phyloP scores from a whole-genome alignment of 2,113 vertebrate species.

The Hoplias malabaricus region DNA sequence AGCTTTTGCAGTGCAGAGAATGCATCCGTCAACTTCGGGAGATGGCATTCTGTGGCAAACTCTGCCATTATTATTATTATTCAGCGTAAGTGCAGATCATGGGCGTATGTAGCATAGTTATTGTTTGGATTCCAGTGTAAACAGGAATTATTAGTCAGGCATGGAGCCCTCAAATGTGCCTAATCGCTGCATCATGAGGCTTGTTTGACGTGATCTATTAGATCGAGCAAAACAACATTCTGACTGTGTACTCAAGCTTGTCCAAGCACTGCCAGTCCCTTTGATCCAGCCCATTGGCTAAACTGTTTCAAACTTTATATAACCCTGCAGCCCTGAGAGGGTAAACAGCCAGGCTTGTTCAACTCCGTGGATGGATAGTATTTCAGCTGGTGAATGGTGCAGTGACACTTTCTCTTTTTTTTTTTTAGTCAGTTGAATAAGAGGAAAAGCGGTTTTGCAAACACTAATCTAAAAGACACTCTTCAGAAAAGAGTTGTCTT shows the following conservation, averaged over 20 bases:
- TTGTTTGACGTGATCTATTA: conserved; percentile 5
- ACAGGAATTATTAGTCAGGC: neutral
- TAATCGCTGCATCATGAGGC: conserved; percentile 10
- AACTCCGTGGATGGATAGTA: neutral
- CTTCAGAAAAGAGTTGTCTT: neutral
- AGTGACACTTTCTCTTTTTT: neutral
- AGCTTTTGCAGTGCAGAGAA: conserved; percentile 8
- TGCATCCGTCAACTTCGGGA: neutral
- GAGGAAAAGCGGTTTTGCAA: neutral
- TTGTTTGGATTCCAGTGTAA: neutral
- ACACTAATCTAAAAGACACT: neutral
- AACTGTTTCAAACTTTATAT: conserved; percentile 27
- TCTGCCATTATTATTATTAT: neutral
- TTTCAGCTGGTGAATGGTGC: conserved; percentile 8
- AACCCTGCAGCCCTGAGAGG: conserved; percentile 14
- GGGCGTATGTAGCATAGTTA: neutral
- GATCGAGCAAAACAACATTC: conserved; percentile 2
- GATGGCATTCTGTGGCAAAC: neutral
- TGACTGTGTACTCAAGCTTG: conserved; percentile 10
- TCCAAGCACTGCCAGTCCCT: neutral
- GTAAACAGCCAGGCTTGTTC: neutral
- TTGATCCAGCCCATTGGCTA: conserved; percentile 14
- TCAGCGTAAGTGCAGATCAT: neutral
- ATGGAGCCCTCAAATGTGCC: neutral
- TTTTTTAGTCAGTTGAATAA: neutral